These are phyloP conservation scores for Priocnemis perturbator DNA, from an alignment of 2,888 invertebrate species.

Conservation along the genomic window DNA sequence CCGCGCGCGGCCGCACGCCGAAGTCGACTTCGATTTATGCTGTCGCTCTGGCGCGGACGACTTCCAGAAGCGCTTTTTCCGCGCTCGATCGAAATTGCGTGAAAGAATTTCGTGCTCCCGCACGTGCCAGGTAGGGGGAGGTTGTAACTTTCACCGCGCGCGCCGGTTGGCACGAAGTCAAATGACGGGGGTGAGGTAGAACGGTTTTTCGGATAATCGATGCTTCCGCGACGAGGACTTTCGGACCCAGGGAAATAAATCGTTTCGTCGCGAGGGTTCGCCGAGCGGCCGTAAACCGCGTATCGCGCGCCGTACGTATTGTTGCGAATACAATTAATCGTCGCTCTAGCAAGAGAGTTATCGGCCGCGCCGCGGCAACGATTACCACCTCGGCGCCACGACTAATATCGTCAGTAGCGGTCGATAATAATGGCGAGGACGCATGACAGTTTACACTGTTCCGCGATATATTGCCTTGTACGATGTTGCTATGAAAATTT, in stretches of 20 bases:
- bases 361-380: constrained; percentile 16
- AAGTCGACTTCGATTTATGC: no score
- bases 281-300: constrained; percentile 6
- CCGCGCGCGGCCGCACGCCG: no score
- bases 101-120: no score
- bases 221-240: constrained; percentile 38
- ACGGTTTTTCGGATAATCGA: constrained; percentile 47
- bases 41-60: no score
- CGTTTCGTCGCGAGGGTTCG: constrained; percentile 19
- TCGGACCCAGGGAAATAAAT: constrained; percentile 25
- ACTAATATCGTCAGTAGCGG: constrained; percentile 30
- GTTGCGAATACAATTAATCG: constrained; percentile 40
- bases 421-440: neutral
- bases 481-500: no score
- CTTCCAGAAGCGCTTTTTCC: no score
- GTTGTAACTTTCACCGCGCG: no score
- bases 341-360: constrained; percentile 24
- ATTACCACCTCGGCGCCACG: constrained; percentile 24
- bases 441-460: constrained; percentile 41
- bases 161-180: constrained; percentile 32
- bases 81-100: no score
- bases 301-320: constrained; percentile 16
- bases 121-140: no score
- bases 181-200: constrained; percentile 29
- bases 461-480: constrained; percentile 16